Conservation (phyloP, 1,140 invertebrate species). For the Augochlora pura region DNA sequence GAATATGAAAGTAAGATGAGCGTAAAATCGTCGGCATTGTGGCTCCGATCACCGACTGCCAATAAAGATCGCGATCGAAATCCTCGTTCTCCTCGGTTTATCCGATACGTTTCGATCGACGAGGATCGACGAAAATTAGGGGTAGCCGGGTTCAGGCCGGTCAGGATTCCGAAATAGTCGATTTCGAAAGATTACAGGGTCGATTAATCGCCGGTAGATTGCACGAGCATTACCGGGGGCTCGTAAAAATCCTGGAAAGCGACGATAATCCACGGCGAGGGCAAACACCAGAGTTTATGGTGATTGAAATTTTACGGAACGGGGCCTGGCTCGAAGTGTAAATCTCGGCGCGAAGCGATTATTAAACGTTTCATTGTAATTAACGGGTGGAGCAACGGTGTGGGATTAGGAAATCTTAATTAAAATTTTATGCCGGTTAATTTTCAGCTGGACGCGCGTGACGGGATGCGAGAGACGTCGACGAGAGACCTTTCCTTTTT, state of each 20-base stretch:
- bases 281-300: constrained; percentile 62
- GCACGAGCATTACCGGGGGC: constrained; percentile 17
- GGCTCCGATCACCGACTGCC: no score
- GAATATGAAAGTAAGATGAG: no score
- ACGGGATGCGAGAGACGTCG: constrained; percentile 12
- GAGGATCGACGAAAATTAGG: constrained; percentile 25
- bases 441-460: constrained; percentile 47
- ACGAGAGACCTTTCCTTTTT: neutral
- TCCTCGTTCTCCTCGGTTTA: no score
- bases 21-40: no score
- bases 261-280: constrained; percentile 12
- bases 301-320: constrained; percentile 71
- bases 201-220: constrained; percentile 21
- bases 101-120: neutral
- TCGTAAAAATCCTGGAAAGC: constrained; percentile 44
- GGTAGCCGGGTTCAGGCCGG: neutral
- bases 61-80: neutral
- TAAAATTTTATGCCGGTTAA: constrained; percentile 71
- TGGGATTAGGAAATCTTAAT: constrained; percentile 68
- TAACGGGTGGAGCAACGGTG: constrained; percentile 41
- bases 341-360: constrained; percentile 52
- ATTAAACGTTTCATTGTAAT: constrained; percentile 67
- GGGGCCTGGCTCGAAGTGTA: constrained; percentile 37
- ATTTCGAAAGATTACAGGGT: constrained; percentile 22
- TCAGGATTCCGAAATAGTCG: constrained; percentile 22